phyloP scores from a whole-genome alignment of 2,888 invertebrate genomes.

The Blastobasis adustella region DNA sequence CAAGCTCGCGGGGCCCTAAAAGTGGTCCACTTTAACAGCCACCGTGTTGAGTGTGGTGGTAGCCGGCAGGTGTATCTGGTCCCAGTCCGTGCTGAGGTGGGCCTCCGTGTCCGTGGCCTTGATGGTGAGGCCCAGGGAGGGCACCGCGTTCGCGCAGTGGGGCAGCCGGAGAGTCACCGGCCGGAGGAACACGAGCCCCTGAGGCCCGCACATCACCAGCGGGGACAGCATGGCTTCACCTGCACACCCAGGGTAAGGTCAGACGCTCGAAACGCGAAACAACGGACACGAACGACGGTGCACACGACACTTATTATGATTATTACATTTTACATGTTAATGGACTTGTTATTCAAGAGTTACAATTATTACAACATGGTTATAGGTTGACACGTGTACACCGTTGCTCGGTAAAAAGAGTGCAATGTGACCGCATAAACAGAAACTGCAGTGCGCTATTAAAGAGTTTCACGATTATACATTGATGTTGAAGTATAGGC shows the following conservation, averaged over 20 bases:
- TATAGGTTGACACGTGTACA: too few relatives aligned
- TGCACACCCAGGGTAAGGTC: slow-evolving; percentile 35
- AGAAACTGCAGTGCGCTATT: too few relatives aligned
- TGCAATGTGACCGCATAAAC: too few relatives aligned
- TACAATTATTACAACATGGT: too few relatives aligned
- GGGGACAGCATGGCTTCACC: slow-evolving; percentile 97
- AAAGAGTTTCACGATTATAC: too few relatives aligned
- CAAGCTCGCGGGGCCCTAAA: slow-evolving; percentile 51
- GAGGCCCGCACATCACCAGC: slow-evolving; percentile 97
- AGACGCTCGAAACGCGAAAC: background rate
- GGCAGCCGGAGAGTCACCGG: slow-evolving; percentile 95
- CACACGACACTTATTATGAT: too few relatives aligned
- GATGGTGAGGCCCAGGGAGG: slow-evolving; percentile 83
- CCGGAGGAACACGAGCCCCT: slow-evolving; percentile 89
- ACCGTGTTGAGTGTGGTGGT: slow-evolving; percentile 91
- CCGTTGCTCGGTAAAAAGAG: too few relatives aligned
- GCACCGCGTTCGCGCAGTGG: slow-evolving; percentile 86
- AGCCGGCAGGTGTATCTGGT: slow-evolving; percentile 88
- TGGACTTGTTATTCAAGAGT: too few relatives aligned
- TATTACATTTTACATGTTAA: too few relatives aligned
- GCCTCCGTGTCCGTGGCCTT: slow-evolving; percentile 89
- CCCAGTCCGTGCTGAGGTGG: slow-evolving; percentile 89
- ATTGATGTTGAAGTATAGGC: too few relatives aligned
- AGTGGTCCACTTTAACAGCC: slow-evolving; percentile 93
- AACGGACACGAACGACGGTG: too few relatives aligned